These are phyloP conservation scores for Caenorhabditis sp. DNA, from an alignment of 2,888 invertebrate species.

Conservation along the genomic window DNA sequence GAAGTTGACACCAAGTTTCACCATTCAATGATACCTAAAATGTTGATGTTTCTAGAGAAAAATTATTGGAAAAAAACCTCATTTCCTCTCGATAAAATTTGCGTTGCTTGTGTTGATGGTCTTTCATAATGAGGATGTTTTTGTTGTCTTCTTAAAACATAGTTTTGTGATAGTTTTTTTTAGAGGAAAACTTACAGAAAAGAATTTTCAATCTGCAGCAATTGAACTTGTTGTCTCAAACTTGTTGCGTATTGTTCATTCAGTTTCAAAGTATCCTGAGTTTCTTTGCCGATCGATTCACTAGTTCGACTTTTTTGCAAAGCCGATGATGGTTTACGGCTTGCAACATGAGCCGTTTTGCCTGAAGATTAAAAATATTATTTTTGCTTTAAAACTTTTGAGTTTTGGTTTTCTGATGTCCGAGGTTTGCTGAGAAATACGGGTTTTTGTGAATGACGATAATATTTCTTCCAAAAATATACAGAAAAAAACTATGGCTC, in stretches of 20 bases:
- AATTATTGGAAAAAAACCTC: constrained; percentile 22
- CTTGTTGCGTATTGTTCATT: background rate
- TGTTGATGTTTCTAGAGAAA: too few species aligned
- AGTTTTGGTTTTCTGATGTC: too few species aligned
- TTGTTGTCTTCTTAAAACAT: background rate
- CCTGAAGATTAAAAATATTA: background rate
- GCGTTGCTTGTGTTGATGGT: constrained; percentile 9
- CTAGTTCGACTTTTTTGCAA: background rate
- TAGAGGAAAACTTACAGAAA: background rate
- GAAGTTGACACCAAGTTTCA: constrained; percentile 50
- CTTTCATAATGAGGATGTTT: constrained; percentile 9
- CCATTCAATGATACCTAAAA: constrained; percentile 46
- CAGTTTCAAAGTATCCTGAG: background rate
- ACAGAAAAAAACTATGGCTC: too few species aligned
- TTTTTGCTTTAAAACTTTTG: too few species aligned
- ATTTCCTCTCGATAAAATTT: constrained; percentile 44
- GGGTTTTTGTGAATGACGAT: too few species aligned
- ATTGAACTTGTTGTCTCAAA: background rate
- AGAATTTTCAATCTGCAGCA: background rate
- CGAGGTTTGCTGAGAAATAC: too few species aligned
- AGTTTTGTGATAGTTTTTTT: background rate
- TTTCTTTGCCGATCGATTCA: background rate
- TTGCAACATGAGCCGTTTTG: background rate
- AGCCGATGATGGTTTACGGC: background rate
- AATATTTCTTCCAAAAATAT: too few species aligned